A percentile compares a stretch with the other conserved stretches of the same genome.
Evolutionary conservation across 1,140 invertebrate genomes (phyloP).

Genomic region (Apis florea): DNA sequence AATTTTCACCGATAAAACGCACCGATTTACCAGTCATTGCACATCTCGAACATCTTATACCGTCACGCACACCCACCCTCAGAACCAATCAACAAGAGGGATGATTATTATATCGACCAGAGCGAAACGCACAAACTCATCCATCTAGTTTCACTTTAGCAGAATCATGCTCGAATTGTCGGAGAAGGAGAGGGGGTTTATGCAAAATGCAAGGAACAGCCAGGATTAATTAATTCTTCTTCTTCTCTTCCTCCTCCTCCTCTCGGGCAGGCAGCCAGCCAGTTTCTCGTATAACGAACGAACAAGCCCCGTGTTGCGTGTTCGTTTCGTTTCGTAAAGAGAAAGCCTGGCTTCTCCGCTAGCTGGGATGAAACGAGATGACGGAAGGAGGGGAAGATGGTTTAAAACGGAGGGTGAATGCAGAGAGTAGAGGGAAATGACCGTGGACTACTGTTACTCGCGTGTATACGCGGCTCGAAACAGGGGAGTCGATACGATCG

Average conservation of each 20-base stretch:
- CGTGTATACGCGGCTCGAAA: background rate
- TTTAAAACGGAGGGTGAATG: background rate
- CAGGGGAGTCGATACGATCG: conserved; percentile 33
- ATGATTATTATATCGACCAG: background rate
- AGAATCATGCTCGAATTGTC: background rate
- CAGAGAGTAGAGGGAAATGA: background rate
- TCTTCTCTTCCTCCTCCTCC: background rate
- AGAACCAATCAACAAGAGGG: background rate
- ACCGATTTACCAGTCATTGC: background rate
- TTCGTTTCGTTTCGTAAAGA: too few relatives aligned
- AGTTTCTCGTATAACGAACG: background rate
- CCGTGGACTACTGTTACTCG: background rate
- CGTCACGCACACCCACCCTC: background rate
- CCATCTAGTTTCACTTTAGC: background rate
- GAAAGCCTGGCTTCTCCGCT: background rate
- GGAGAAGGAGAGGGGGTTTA: background rate
- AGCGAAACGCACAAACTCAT: background rate
- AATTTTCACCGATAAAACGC: too few relatives aligned
- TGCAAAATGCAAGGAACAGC: background rate
- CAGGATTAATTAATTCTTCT: conserved; percentile 16
- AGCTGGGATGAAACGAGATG: background rate
- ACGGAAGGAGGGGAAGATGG: background rate
- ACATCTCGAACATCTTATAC: background rate
- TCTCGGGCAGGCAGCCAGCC: background rate
- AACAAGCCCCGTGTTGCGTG: background rate